Base-by-base conservation (phyloP, 2,113 vertebrate genomes). In the Gallinago media region DNA sequence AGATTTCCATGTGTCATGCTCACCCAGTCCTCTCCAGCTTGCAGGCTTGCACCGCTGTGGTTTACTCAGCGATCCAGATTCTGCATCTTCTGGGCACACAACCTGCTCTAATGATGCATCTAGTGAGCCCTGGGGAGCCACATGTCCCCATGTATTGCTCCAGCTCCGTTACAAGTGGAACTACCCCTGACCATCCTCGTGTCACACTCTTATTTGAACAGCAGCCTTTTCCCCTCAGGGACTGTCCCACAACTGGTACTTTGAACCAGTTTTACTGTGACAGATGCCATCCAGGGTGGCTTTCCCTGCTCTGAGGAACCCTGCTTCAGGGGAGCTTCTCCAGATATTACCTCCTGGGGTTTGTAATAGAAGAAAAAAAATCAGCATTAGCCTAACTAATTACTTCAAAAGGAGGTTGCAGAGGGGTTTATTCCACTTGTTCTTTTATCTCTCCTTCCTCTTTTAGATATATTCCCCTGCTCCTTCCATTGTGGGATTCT, bases 121-220 rank as follows among this genome's bases (percentile, higher is more conserved):
- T 19, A 29, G 4, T 6, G 56, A 50, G 55, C 38, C 26, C 23
- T 14, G 20, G n/a, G 46, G 31, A 83, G 13, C 14, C 0, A 0
- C 36, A 20, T 0, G 0, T 25, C 4, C 10, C 55, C 20, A 50
- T 44, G 21, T 20, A 32, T 9, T 11, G 12, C 42, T 32, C 0
- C 0, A 79, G 71, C 56, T 68, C 61, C 0, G 0, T 42, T 29
- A 7, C 32, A 52, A 31, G 36, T 3, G 6, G 46, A 62, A 49
- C 13, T 38, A 42, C 15, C 12, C 78, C 52, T 25, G 44, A 61
- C 12, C 36, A 27, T 34, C 49, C 36, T 50, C 12, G 3, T 14
- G 26, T 34, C 8, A 1, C 1, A 13, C 31, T 76, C 67, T 55
- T 38, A 3, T n/a, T 18, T 46, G 46, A 68, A 52, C 58, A 38